phyloP scores from a whole-genome alignment of 2,888 invertebrate species.

The Phengaris arion region DNA sequence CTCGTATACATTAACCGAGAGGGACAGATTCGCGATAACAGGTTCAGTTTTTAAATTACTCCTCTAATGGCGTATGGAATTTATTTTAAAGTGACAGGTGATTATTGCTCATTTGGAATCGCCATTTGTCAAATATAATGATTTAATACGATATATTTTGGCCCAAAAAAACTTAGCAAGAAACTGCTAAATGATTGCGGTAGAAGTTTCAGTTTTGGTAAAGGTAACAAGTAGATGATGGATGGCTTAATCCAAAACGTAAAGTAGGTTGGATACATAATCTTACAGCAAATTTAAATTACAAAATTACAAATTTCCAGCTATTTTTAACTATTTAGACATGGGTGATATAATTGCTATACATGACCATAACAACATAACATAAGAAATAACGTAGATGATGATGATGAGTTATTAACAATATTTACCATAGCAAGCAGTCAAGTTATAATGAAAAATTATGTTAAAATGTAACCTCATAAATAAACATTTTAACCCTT shows the following conservation, averaged over 20 bases:
- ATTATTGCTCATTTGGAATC: not conserved
- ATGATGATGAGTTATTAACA: constrained; percentile 6
- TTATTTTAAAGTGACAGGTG: constrained; percentile 21
- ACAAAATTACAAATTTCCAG: no score
- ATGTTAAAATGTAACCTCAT: constrained; percentile 21
- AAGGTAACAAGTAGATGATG: constrained; percentile 8
- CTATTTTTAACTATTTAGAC: no score
- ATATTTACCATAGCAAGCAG: constrained; percentile 15
- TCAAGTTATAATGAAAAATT: constrained; percentile 12
- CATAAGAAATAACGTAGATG: not conserved
- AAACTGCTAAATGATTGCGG: not conserved
- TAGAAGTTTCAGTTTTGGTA: constrained; percentile 8
- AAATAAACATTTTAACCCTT: constrained; percentile 25
- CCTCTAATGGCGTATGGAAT: constrained; percentile 24
- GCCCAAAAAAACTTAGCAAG: not conserved
- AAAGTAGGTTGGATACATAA: no score
- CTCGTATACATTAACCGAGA: constrained; percentile 69
- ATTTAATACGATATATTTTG: constrained; percentile 14
- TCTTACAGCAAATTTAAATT: no score
- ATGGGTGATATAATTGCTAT: no score
- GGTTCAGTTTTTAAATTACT: constrained; percentile 10
- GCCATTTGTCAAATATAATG: constrained; percentile 10
- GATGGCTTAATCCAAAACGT: not conserved
- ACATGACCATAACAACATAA: not conserved
- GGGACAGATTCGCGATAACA: constrained; percentile 56